phyloP scores from a whole-genome alignment of 2,113 vertebrate genomes.

The Equus przewalskii region DNA sequence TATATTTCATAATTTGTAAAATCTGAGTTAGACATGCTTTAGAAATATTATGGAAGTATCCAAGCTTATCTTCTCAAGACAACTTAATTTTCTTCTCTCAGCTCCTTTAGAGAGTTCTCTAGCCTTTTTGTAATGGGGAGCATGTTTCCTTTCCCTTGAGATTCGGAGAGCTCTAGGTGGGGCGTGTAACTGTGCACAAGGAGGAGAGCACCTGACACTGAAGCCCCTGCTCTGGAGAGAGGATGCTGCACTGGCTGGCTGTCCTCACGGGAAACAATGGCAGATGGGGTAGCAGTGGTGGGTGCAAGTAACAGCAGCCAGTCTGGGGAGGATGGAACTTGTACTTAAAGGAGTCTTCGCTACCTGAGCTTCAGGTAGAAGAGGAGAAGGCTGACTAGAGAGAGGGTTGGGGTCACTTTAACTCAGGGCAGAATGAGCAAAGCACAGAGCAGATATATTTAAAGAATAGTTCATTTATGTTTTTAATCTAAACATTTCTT shows the following conservation, averaged over 20 bases:
- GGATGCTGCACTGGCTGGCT: not conserved
- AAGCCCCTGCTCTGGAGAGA: not conserved
- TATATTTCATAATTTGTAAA: not conserved
- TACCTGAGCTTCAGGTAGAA: not conserved
- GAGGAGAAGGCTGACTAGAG: not conserved
- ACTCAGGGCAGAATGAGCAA: not conserved
- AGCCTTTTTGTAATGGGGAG: not conserved
- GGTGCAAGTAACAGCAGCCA: not conserved
- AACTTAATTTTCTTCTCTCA: not conserved
- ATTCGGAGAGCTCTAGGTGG: not conserved
- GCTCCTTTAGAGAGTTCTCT: not conserved
- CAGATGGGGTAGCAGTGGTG: not conserved
- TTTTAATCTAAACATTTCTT: slow-evolving; percentile 62
- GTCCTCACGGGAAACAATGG: not conserved
- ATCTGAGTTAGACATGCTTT: not conserved
- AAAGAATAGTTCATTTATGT: slow-evolving; percentile 12
- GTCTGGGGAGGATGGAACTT: not conserved
- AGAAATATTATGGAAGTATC: not conserved
- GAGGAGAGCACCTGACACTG: not conserved
- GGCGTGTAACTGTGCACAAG: not conserved
- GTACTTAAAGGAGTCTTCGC: not conserved
- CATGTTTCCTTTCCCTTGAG: not conserved
- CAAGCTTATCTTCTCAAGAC: not conserved
- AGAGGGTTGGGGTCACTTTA: not conserved
- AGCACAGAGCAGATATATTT: slow-evolving; percentile 32